Base-by-base conservation (phyloP, 2,113 vertebrate genomes). In the Thryonomys swinderianus region DNA sequence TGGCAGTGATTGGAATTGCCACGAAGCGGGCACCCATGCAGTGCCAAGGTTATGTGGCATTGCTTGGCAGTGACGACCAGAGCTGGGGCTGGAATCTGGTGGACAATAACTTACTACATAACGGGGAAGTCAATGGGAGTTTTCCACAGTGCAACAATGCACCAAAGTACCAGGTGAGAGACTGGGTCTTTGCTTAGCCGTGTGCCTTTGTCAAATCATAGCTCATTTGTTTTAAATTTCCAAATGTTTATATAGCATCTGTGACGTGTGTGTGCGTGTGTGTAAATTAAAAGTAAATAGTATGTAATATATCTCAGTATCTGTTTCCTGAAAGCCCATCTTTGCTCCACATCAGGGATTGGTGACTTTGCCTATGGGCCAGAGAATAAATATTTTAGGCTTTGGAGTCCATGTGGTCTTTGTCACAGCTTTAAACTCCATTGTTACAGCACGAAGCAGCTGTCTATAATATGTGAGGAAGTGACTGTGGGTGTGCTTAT, bases 31-130 rank as follows among this genome's bases (percentile, higher is more conserved):
- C 99, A 0, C 98, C 99, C 83, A 99, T 99, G 99, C 99, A 99
- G 98, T 99, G 99, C 97, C 99, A 99, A 97, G 99, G 99, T 30
- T 99, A 99, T 12, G 99, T 99, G 97, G 99, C 99, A 7, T 98
- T 99, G 93, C 98, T 99, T 96, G 99, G 99, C 64, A 99, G 99
- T 2, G 99, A 99, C 2, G 99, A 99, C 98, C 99, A 99, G 98
- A 99, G 99, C 97, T 99, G 99, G 99, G 99, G 99, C 96, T 99
- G 99, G 99, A 99, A 99, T 98, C 99, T 99, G 96, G 99, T 99
- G 95, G 99, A 99, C 98, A 99, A 99, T 98, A 99, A 99, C 97
- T 98, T 99, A 88, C 99, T 99, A 76, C 99, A 99, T 96, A 99
- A 99, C 0, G 99, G 99, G 32, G 99, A 99, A 97, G 99, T 99